Evolutionary conservation across 2,797 vertebrate genomes (phyloP).

Genomic region (Pantherophis vulpinus): DNA sequence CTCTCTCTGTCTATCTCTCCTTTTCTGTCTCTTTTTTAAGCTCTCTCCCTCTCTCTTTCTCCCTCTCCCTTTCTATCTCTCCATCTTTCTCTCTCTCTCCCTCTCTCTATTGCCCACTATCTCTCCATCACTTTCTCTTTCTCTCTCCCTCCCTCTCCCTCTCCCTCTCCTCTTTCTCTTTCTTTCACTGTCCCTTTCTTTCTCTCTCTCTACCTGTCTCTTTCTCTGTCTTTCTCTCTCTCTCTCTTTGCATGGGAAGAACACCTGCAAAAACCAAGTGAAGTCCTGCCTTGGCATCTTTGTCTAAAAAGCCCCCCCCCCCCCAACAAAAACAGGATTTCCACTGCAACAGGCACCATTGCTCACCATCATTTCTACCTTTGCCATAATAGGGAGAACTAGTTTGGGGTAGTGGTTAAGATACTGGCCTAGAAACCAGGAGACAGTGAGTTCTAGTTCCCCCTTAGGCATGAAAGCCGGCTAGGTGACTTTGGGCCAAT

Average conservation of each 20-base stretch:
- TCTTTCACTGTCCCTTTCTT: neutral
- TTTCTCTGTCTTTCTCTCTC: too few relatives aligned
- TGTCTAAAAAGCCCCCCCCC: neutral
- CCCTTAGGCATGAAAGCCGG: fast-evolving
- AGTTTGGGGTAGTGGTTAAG: neutral
- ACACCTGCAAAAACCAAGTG: neutral
- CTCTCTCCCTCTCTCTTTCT: too few relatives aligned
- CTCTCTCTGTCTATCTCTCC: too few relatives aligned
- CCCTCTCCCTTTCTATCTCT: too few relatives aligned
- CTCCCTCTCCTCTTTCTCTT: too few relatives aligned
- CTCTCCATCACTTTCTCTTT: too few relatives aligned
- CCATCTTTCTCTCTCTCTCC: neutral
- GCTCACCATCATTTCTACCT: neutral
- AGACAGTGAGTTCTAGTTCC: neutral
- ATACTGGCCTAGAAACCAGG: neutral
- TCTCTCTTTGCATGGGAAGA: neutral
- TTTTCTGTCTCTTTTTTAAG: too few relatives aligned
- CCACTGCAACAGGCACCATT: too few relatives aligned
- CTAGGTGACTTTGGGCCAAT: too few relatives aligned
- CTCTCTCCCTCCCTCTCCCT: too few relatives aligned
- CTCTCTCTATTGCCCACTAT: too few relatives aligned
- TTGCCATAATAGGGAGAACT: neutral
- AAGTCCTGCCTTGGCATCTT: neutral
- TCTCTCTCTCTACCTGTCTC: too few relatives aligned
- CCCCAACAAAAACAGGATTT: neutral